Base-by-base conservation (phyloP, 2,113 vertebrate genomes). In the Emydocephalus ijimae region DNA sequence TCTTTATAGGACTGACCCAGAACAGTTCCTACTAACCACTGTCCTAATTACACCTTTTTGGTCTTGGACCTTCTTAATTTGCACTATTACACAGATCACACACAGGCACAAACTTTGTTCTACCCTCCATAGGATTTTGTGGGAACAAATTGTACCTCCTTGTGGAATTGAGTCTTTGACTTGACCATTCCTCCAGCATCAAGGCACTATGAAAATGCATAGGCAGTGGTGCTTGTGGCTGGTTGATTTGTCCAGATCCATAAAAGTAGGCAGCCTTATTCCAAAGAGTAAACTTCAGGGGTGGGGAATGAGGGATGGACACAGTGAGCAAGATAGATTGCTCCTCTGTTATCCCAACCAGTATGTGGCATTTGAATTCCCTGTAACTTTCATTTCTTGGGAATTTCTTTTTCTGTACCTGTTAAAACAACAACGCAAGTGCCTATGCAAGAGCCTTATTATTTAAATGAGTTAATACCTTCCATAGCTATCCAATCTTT, bases 11-110 rank as follows among this genome's bases (percentile, higher is more conserved):
- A 57, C 39, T 9, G 69, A 85, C 9, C 48, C 39, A 29, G 90
- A 34, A 94, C 6, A 12, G 87, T 52, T 45, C 69, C 15, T 45
- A 20, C 86, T 59, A 94, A 81, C 92, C 95, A n/a, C 96, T 94
- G 91, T 57, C 87, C 94, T 20, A 61, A 94, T 89, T 2, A 21
- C 14, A 0, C 85, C 61, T 48, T 88, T 74, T 12, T 91, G 48
- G n/a, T 91, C 85, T 91, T 0, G 89, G 91, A 93, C 94, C 94
- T 24, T 39, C 94, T 93, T 29, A 59, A 92, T 96, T 97, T 97
- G 96, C 96, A 96, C 96, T 97, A 94, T 88, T 81, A 91, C 91
- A 93, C 94, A 90, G 24, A 54, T 9, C 93, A 2, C 1, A 48
- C 57, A 48, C 57, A 89, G 88, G 94, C 29, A 95, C 90, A 48